Percentiles rank a stretch among this genome's conserved stretches.
phyloP scores from a whole-genome alignment of 1,140 invertebrate species.

The Oncopeltus fasciatus region DNA sequence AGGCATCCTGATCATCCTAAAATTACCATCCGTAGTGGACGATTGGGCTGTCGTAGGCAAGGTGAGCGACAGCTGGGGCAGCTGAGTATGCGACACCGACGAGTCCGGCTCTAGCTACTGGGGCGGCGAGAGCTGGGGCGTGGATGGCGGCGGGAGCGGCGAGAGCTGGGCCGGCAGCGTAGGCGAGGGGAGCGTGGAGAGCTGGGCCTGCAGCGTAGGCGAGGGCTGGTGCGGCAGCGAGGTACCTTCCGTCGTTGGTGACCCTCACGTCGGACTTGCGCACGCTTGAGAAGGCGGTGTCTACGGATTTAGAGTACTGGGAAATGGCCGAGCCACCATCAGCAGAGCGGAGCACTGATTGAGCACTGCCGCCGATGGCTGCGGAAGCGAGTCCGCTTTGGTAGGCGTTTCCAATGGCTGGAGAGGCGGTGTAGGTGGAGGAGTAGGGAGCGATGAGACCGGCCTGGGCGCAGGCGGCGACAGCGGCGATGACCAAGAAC shows the following conservation, averaged over 20 bases:
- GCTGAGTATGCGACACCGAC: slow-evolving; percentile 26
- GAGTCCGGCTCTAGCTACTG: slow-evolving; percentile 7
- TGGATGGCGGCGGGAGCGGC: not conserved
- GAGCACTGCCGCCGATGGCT: slow-evolving; percentile 37
- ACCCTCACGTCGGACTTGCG: slow-evolving; percentile 43
- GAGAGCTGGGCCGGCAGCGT: not conserved
- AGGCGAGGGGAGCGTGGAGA: not conserved
- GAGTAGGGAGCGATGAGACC: not conserved
- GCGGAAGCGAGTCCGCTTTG: not conserved
- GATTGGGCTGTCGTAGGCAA: slow-evolving; percentile 25
- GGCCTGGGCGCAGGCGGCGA: slow-evolving; percentile 3
- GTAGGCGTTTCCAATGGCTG: slow-evolving; percentile 31
- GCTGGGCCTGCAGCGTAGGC: not conserved
- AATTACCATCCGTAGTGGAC: slow-evolving; percentile 21
- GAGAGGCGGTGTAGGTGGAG: too few species aligned
- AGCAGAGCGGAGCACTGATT: slow-evolving; percentile 38
- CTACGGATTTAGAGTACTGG: slow-evolving; percentile 42
- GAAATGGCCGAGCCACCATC: slow-evolving; percentile 41
- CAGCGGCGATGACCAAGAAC: slow-evolving; percentile 32
- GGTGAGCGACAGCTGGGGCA: slow-evolving; percentile 26
- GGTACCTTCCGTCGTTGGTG: slow-evolving; percentile 36
- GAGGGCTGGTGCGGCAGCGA: not conserved
- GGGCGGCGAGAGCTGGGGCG: not conserved
- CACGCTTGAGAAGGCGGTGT: slow-evolving; percentile 45
- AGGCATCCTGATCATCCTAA: too few species aligned